A percentile compares a stretch with the other conserved stretches of the same genome.
Conservation (phyloP, 2,888 invertebrate genomes). For the Adelognathus sp. region DNA sequence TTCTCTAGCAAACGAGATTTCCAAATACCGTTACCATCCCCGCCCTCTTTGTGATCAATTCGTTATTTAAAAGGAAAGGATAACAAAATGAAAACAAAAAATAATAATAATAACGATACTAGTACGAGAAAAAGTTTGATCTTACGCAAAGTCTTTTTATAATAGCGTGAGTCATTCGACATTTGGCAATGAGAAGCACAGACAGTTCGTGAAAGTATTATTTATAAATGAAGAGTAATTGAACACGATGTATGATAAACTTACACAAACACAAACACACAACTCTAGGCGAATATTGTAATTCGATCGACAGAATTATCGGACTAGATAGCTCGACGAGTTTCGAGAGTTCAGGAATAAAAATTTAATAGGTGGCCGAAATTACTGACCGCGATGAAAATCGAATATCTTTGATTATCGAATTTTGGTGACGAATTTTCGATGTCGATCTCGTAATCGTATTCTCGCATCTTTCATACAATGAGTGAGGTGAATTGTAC, state of each 20-base stretch:
- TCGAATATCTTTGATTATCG: neutral
- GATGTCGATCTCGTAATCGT: neutral
- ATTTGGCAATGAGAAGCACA: slow-evolving; percentile 42
- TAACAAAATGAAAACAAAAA: neutral
- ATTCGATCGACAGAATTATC: no score
- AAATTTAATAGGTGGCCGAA: no score
- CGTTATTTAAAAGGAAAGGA: neutral
- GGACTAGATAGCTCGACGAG: no score
- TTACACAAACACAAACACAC: no score
- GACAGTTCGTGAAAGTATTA: slow-evolving; percentile 50
- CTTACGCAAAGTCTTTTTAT: slow-evolving; percentile 29
- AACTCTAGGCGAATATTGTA: slow-evolving; percentile 2
- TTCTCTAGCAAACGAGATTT: slow-evolving; percentile 23
- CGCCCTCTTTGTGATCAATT: slow-evolving; percentile 14
- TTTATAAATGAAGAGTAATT: slow-evolving; percentile 37
- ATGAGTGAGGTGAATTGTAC: neutral
- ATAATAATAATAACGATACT: neutral
- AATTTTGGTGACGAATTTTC: neutral
- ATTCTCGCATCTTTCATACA: neutral
- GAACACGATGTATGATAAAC: slow-evolving; percentile 13
- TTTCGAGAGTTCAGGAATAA: no score
- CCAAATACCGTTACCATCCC: slow-evolving; percentile 18
- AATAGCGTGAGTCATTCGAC: slow-evolving; percentile 20
- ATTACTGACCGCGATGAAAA: no score
- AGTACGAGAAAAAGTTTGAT: neutral